Evolutionary conservation across 2,797 vertebrate genomes (phyloP).

Genomic region (Phalanger gymnotis): DNA sequence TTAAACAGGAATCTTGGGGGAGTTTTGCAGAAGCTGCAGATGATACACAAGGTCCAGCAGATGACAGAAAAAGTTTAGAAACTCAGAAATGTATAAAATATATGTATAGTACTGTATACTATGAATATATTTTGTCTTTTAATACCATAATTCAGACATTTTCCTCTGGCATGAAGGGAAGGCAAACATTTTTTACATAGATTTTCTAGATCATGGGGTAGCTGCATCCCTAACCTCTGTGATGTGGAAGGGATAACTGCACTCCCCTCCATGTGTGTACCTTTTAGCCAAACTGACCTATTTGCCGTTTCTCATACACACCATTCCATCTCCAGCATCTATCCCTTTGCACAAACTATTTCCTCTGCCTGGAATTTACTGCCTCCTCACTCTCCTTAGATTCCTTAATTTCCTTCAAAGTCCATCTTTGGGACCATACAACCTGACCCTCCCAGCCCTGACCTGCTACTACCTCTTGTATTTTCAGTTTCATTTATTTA

Average conservation of each 20-base stretch:
- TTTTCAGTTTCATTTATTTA: not conserved
- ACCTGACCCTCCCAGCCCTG: not conserved
- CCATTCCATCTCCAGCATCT: not conserved
- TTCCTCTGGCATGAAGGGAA: too few relatives aligned
- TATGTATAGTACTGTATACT: not conserved
- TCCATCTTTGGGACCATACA: not conserved
- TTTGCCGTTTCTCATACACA: not conserved
- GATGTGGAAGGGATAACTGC: too few relatives aligned
- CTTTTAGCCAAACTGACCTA: not conserved
- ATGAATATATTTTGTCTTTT: too few relatives aligned
- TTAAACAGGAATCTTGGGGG: not conserved
- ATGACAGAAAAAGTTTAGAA: not conserved
- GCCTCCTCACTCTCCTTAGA: not conserved
- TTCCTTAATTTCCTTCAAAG: not conserved
- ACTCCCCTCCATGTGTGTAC: too few relatives aligned
- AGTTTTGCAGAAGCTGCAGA: not conserved
- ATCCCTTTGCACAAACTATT: not conserved
- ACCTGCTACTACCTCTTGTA: not conserved
- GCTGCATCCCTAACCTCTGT: too few relatives aligned
- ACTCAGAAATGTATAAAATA: not conserved
- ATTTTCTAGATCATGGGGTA: too few relatives aligned
- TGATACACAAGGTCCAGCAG: too few relatives aligned
- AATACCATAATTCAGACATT: too few relatives aligned
- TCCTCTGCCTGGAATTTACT: not conserved
- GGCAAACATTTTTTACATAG: too few relatives aligned